These are phyloP conservation scores for Pterois miles DNA, from an alignment of 2,797 vertebrate species.

Conservation along the genomic window DNA sequence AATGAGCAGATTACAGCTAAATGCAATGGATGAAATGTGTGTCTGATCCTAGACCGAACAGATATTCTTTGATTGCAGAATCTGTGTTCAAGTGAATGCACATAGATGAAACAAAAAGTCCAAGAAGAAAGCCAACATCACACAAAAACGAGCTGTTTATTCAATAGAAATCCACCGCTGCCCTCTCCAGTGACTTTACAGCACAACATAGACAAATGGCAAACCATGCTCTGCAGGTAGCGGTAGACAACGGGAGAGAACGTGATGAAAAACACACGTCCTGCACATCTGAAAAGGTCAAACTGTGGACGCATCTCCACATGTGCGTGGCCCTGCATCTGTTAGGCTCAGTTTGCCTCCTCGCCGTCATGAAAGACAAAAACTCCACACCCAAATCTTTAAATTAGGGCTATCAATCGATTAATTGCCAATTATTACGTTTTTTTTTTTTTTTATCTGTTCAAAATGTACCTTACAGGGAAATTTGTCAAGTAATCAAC, in stretches of 20 bases:
- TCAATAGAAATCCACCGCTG: constrained; percentile 11
- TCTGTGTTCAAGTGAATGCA: not conserved
- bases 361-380: not conserved
- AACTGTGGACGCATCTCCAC: constrained; percentile 38
- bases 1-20: constrained; percentile 12
- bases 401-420: not conserved
- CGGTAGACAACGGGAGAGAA: not conserved
- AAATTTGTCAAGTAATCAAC: no score
- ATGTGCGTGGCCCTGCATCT: constrained; percentile 54
- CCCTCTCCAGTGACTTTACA: constrained; percentile 13
- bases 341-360: constrained; percentile 33
- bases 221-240: constrained; percentile 32
- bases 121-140: not conserved
- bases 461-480: no score
- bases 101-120: not conserved
- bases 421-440: no score
- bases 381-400: constrained; percentile 41
- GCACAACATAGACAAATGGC: constrained; percentile 20
- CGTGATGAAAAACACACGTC: constrained; percentile 48
- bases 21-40: not conserved
- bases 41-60: not conserved
- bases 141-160: constrained; percentile 13
- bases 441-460: no score
- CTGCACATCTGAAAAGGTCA: constrained; percentile 61
- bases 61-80: not conserved